phyloP scores from a whole-genome alignment of 1,140 invertebrate species.

The Drosophila elegans region DNA sequence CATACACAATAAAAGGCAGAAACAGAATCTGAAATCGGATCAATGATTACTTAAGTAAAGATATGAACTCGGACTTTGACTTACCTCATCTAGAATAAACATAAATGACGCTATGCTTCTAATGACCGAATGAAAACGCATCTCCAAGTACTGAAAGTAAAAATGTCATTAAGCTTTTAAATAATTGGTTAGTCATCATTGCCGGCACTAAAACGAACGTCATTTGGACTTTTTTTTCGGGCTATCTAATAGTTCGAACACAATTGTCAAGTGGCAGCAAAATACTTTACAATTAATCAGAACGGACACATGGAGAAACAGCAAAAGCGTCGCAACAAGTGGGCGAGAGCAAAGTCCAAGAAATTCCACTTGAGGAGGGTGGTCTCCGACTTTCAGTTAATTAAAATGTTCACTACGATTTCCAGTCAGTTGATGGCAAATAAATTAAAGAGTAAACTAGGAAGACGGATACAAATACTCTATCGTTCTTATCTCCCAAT shows the following conservation, averaged over 20 bases:
- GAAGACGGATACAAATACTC: neutral
- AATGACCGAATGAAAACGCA: constrained; percentile 88
- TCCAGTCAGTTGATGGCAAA: constrained; percentile 26
- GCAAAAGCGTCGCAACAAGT: constrained; percentile 19
- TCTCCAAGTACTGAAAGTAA: constrained; percentile 89
- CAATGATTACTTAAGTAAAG: neutral
- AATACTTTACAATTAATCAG: constrained; percentile 62
- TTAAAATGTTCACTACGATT: constrained; percentile 38
- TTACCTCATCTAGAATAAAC: constrained; percentile 90
- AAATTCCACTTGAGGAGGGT: constrained; percentile 37
- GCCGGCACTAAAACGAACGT: neutral
- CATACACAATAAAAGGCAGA: constrained; percentile 95
- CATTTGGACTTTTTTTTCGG: neutral
- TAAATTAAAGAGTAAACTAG: neutral
- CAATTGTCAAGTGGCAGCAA: constrained; percentile 52
- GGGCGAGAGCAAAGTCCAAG: constrained; percentile 63
- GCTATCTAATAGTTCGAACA: neutral
- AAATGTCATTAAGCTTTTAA: neutral
- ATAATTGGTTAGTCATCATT: neutral
- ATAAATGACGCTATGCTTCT: constrained; percentile 89
- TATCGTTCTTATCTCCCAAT: neutral
- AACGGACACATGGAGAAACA: constrained; percentile 10
- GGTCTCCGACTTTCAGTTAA: constrained; percentile 33
- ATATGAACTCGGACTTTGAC: neutral
- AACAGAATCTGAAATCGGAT: constrained; percentile 91